phyloP scores from a whole-genome alignment of 2,113 vertebrate species.

The Zootoca vivipara region DNA sequence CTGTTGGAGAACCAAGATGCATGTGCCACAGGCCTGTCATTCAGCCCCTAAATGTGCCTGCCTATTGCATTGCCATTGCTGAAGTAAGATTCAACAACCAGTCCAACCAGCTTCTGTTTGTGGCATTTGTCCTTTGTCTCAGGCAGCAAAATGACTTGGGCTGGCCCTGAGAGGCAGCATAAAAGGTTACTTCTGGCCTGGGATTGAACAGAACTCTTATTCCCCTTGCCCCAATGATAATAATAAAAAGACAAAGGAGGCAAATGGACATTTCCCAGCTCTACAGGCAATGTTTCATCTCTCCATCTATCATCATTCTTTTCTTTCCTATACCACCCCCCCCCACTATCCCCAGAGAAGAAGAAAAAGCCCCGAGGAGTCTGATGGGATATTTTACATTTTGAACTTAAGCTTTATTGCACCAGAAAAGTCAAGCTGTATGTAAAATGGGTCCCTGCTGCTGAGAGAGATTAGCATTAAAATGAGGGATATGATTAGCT shows the following conservation, averaged over 20 bases:
- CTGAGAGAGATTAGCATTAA: constrained; percentile 47
- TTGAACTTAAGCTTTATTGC: constrained; percentile 18
- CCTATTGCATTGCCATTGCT: too few relatives aligned
- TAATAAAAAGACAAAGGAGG: neutral
- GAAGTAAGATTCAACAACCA: too few relatives aligned
- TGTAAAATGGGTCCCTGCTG: constrained; percentile 7
- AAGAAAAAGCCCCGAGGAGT: neutral
- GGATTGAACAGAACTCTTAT: neutral
- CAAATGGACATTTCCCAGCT: neutral
- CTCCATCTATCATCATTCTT: neutral
- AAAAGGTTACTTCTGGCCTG: neutral
- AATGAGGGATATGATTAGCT: constrained; percentile 31
- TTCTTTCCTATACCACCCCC: neutral
- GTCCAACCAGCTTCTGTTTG: too few relatives aligned
- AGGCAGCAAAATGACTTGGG: too few relatives aligned
- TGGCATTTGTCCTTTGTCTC: too few relatives aligned
- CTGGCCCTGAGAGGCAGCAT: neutral
- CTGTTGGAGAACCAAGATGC: too few relatives aligned
- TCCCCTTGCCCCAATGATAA: too few relatives aligned
- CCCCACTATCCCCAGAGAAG: neutral
- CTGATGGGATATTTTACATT: constrained; percentile 23
- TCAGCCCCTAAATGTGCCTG: too few relatives aligned
- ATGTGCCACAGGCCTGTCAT: too few relatives aligned
- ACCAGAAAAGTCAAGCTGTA: constrained; percentile 28
- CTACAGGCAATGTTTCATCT: neutral